Evolutionary conservation across 2,797 vertebrate genomes (phyloP), one percentile per base, ranked within the genome.

Genomic region (Pteropus rufus): DNA sequence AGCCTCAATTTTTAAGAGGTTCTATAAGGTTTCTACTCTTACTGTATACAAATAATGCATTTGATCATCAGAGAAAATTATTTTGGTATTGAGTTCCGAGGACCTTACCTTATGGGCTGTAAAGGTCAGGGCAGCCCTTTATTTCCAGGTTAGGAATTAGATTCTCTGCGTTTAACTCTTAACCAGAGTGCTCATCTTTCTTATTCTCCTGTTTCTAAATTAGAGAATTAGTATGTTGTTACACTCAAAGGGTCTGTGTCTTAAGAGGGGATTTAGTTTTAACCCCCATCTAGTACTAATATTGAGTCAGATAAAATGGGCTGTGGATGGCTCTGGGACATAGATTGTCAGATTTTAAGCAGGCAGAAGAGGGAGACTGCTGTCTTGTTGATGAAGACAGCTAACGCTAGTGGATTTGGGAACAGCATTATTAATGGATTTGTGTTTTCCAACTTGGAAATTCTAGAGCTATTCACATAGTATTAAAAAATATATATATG

Each of bases 61-160:
- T 84, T 96, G 80, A 72, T 95, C 31, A 24, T 85, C 36, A 77
- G 58, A 84, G 49, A 94, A 16, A 88, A 96, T 7, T 39, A 70
- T 77, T 91, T 80, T 2, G 5, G 26, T 31, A 1, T 36, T 93
- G 70, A 73, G 44, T 90, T 89, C 56, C 49, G 10, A 88, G 29
- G n/a, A 7, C 21, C 9, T 90, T 72, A 46, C 41, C 19, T 90
- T 58, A 46, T 36, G 52, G 23, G 29, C 60, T 75, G 29, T 65
- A 79, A 87, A 46, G 18, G 54, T 72, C 52, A 90, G 34, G 12
- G 6, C 7, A 49, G 67, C 23, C 29, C 56, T 83, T 44, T 46
- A 56, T 83, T 91, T 94, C 67, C 29, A 95, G 34, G 18, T 65
- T 94, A 36, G 41, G 44, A 79, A 60, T 62, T 39, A 60, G 46